Evolutionary conservation across 2,113 vertebrate species (phyloP), one percentile per base, ranked within the genome.

Genomic region (Epinephelus moara): DNA sequence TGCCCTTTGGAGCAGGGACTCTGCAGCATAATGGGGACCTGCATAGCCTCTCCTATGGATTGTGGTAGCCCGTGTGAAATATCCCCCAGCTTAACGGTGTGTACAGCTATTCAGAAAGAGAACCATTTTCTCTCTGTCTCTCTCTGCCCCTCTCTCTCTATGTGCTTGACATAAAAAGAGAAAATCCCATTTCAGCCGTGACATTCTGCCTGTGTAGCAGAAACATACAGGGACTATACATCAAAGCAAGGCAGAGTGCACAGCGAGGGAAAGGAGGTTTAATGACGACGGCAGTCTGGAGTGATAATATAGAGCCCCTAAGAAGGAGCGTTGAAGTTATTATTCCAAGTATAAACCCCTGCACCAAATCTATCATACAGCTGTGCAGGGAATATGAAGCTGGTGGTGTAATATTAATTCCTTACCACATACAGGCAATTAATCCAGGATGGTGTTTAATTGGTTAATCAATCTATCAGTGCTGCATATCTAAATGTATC

Each of bases 171-270:
- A 88, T 85, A 90, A 93, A 90, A 89, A 90, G 85, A 81, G 91
- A 92, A 90, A 92, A 93, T 93, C 91, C 89, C 85, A 92, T 93
- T 92, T 91, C 85, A 91, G 85, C 91, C 61, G 72, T 90, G 90
- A 93, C 92, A 92, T 91, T 94, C 78, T 93, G 94, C 93, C 79
- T 88, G 86, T 85, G 85, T 89, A 88, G 93, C 93, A 88, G 88
- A 91, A 91, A 92, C 90, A 88, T 92, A 92, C 87, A 89, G 86
- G 78, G 85, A 85, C 81, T 82, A 87, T 92, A 88, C 86, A 93
- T 94, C 91, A 93, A 93, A 92, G 94, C 72, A 10, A 63, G 78
- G 85, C 90, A 75, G 81, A 81, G 83, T 81, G 89, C 89, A 90
- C 71, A 30, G 74, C 67, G 87, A 91, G 87, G 49, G 71, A 82